Evolutionary conservation across 2,888 invertebrate genomes (phyloP).

Genomic region (Caenorhabditis virilis): DNA sequence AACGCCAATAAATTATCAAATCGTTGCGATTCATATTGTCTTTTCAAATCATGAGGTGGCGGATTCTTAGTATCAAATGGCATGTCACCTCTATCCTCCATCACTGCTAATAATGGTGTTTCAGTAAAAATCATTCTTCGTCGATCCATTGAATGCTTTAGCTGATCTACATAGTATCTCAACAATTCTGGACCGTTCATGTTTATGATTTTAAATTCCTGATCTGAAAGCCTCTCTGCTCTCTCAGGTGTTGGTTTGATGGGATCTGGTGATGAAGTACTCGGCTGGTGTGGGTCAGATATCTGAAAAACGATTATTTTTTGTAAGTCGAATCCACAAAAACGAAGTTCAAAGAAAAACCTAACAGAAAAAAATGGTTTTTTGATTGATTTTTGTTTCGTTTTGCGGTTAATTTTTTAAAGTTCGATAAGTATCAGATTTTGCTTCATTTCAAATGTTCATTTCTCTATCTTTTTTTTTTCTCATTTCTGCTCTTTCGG

Average conservation of each 20-base stretch:
- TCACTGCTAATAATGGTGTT: constrained; percentile 27
- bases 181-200: constrained; percentile 32
- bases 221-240: too few species aligned
- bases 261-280: neutral
- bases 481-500: neutral
- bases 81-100: constrained; percentile 27
- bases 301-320: too few species aligned
- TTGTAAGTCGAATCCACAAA: too few species aligned
- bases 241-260: neutral
- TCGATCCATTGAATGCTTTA: constrained; percentile 45
- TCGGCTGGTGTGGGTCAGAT: too few species aligned
- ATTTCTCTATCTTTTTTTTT: too few species aligned
- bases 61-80: constrained; percentile 32
- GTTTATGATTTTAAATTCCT: constrained; percentile 15
- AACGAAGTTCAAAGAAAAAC: too few species aligned
- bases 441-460: too few species aligned
- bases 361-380: too few species aligned
- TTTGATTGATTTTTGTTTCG: too few species aligned
- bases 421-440: too few species aligned
- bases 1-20: constrained; percentile 49
- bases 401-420: too few species aligned
- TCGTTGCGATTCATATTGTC: constrained; percentile 38
- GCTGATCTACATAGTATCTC: constrained; percentile 37
- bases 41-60: constrained; percentile 35
- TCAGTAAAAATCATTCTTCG: constrained; percentile 49